phyloP scores from a whole-genome alignment of 2,797 vertebrate genomes.

The Chrysocyon brachyurus region DNA sequence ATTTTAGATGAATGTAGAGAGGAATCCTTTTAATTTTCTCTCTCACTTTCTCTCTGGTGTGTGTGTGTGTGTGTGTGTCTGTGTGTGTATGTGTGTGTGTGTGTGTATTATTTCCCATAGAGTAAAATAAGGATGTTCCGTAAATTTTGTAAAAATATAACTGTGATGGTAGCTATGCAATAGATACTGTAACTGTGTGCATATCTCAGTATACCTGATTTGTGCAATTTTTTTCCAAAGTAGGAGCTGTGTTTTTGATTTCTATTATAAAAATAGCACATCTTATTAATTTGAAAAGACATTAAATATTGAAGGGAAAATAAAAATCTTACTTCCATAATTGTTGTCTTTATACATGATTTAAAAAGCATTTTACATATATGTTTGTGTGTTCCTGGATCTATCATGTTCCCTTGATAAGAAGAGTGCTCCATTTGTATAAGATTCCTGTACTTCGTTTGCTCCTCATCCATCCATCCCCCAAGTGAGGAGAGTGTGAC shows the following conservation, averaged over 20 bases:
- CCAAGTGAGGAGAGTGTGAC: neutral
- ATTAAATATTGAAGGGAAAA: neutral
- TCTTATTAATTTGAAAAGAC: neutral
- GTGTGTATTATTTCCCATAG: neutral
- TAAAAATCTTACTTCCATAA: neutral
- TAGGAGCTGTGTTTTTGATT: neutral
- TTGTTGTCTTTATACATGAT: neutral
- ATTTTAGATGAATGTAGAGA: neutral
- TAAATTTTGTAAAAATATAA: neutral
- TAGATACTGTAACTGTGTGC: neutral
- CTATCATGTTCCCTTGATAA: neutral
- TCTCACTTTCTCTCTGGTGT: neutral
- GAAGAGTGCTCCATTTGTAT: neutral
- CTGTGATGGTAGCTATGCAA: neutral
- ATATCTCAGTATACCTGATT: fast-evolving
- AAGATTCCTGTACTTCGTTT: neutral
- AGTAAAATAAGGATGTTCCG: neutral
- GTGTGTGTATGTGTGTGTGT: neutral
- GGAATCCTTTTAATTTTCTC: neutral
- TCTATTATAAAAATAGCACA: neutral
- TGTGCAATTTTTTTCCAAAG: neutral
- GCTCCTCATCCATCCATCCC: neutral
- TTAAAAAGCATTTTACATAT: neutral
- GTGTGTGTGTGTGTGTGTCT: neutral
- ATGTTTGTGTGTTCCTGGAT: neutral